Evolutionary conservation across 2,113 vertebrate genomes (phyloP).

Genomic region (Saguinus midas): DNA sequence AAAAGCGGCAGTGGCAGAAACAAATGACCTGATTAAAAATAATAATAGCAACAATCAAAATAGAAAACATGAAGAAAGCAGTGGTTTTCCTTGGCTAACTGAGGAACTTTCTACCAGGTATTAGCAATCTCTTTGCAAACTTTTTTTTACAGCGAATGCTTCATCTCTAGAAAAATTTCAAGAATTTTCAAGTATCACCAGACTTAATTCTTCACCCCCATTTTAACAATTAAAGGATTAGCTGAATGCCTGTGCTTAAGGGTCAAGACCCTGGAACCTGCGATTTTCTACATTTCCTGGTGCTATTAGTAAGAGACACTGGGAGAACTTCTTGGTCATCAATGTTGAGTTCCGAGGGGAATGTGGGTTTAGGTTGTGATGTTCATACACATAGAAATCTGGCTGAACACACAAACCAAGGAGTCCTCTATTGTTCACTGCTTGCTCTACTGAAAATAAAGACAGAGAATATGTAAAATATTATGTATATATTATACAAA

Average conservation of each 20-base stretch:
- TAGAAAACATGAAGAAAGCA: not conserved
- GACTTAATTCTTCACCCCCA: not conserved
- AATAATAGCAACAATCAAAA: not conserved
- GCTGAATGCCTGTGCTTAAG: not conserved
- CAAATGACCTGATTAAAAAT: not conserved
- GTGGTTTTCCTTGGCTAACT: too few relatives aligned
- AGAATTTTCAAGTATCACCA: not conserved
- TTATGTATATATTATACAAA: not conserved
- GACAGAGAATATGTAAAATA: not conserved
- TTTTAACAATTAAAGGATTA: not conserved
- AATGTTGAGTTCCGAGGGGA: not conserved
- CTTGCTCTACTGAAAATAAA: not conserved
- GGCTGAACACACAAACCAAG: too few relatives aligned
- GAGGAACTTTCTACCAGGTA: not conserved
- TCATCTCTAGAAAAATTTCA: not conserved
- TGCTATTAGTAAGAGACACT: not conserved
- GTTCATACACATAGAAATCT: not conserved
- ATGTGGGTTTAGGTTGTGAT: not conserved
- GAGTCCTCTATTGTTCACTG: not conserved
- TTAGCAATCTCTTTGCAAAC: not conserved
- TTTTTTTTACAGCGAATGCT: not conserved
- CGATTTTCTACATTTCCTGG: fast-evolving
- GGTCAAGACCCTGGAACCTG: too few relatives aligned
- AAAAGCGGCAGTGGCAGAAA: not conserved
- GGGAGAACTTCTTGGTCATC: not conserved